Conservation (phyloP, 2,797 vertebrate genomes). For the Dendrocincla fuliginosa region DNA sequence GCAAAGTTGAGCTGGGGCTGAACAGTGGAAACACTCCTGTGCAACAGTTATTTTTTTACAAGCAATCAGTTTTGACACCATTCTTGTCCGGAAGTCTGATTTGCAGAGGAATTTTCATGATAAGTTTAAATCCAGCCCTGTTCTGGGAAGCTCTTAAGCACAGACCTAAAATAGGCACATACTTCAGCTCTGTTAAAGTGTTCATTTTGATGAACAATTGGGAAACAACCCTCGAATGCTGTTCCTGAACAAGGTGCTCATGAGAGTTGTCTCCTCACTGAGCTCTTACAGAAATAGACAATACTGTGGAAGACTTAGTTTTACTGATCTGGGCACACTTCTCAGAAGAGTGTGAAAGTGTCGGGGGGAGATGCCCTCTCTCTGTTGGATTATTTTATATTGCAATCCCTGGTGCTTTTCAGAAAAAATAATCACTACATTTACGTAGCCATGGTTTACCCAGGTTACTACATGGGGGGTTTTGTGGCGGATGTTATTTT, state of each 20-base stretch:
- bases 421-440: background rate
- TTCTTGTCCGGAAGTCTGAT: constrained; percentile 14
- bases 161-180: constrained; percentile 1
- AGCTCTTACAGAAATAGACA: background rate
- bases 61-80: background rate
- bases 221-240: background rate
- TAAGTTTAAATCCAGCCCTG: constrained; percentile 28
- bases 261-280: background rate
- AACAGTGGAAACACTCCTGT: background rate
- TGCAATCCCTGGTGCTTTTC: constrained; percentile 39
- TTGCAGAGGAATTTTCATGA: constrained; percentile 6
- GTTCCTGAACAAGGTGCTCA: background rate
- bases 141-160: constrained; percentile 44
- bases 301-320: background rate
- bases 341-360: background rate
- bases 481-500: constrained; percentile 35
- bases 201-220: background rate
- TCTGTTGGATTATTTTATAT: background rate
- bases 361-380: too few species aligned
- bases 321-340: background rate
- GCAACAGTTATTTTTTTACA: background rate
- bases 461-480: background rate
- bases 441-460: constrained; percentile 20
- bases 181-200: background rate
- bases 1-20: background rate